Percentiles rank a stretch among this genome's conserved stretches.
phyloP scores from a whole-genome alignment of 2,113 vertebrate species.

The Chroicocephalus ridibundus region DNA sequence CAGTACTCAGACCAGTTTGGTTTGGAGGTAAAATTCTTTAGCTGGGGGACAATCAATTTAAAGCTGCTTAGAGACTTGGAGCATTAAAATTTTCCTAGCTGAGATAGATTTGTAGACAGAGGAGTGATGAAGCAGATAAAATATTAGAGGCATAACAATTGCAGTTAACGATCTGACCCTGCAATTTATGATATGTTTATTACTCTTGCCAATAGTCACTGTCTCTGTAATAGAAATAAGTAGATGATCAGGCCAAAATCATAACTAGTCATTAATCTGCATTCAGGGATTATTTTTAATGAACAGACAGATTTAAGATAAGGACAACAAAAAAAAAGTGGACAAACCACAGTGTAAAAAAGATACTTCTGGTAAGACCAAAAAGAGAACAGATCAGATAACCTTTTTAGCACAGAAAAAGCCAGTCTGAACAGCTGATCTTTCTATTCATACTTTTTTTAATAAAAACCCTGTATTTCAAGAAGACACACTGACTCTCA shows the following conservation, averaged over 20 bases:
- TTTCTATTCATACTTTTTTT: background rate
- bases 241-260: background rate
- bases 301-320: background rate
- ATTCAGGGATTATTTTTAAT: slow-evolving; percentile 7
- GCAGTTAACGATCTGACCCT: background rate
- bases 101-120: background rate
- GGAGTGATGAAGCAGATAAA: background rate
- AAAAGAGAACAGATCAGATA: background rate
- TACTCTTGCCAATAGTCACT: background rate
- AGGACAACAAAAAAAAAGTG: background rate
- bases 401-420: background rate
- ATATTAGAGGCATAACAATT: background rate
- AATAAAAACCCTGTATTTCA: background rate
- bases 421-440: background rate
- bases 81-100: background rate
- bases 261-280: background rate
- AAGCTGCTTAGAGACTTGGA: background rate
- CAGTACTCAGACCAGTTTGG: background rate
- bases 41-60: background rate
- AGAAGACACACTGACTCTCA: background rate
- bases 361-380: background rate
- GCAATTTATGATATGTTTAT: background rate
- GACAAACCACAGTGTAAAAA: background rate
- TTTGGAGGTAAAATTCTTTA: background rate
- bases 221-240: background rate